Percentiles rank a stretch among this genome's conserved stretches.
phyloP scores from a whole-genome alignment of 2,113 vertebrate genomes.

The Zingel zingel region DNA sequence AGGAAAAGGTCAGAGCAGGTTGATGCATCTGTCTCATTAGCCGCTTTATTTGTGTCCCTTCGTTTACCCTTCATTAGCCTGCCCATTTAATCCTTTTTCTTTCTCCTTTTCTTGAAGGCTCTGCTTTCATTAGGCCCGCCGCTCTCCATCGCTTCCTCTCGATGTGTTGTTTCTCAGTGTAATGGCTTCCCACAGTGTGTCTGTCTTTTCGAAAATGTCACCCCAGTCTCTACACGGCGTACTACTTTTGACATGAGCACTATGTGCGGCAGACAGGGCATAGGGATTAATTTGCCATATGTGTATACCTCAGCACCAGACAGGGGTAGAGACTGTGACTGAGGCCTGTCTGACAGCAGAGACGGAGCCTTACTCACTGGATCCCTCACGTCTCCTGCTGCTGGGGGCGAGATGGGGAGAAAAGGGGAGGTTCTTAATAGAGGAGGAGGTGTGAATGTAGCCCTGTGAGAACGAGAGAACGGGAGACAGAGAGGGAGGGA shows the following conservation, averaged over 20 bases:
- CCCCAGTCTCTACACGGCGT: conserved; percentile 48
- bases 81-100: conserved; percentile 68
- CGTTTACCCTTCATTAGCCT: conserved; percentile 81
- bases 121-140: conserved; percentile 64
- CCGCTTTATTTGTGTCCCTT: conserved; percentile 80
- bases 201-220: conserved; percentile 76
- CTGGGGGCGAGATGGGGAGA: conserved; percentile 31
- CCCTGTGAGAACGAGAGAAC: conserved; percentile 38
- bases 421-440: conserved; percentile 15
- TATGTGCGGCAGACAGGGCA: conserved; percentile 76
- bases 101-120: conserved; percentile 57
- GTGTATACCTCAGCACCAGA: conserved; percentile 75
- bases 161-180: conserved; percentile 59
- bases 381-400: conserved; percentile 62
- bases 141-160: conserved; percentile 48
- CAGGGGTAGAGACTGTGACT: conserved; percentile 81
- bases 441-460: conserved; percentile 31
- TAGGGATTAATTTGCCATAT: conserved; percentile 81
- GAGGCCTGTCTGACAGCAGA: conserved; percentile 77
- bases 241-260: conserved; percentile 74
- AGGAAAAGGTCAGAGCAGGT: conserved; percentile 83
- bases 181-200: conserved; percentile 71
- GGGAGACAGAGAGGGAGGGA: conserved; percentile 10
- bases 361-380: conserved; percentile 54
- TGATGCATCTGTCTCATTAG: conserved; percentile 84